Evolutionary conservation across 2,888 invertebrate genomes (phyloP).

Genomic region (Eilema griseolum): DNA sequence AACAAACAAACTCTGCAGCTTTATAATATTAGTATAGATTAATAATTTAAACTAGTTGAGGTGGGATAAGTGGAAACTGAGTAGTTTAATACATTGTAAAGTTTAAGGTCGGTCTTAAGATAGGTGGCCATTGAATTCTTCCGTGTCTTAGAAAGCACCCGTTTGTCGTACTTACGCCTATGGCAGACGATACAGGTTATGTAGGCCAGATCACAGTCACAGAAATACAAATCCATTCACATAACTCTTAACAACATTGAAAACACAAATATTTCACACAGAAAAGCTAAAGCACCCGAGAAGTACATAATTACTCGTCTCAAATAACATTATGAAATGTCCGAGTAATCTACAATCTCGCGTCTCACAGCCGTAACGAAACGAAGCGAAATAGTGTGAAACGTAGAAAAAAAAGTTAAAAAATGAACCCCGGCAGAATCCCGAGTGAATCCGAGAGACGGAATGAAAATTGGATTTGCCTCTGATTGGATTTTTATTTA

Average conservation of each 20-base stretch:
- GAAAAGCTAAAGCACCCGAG: neutral
- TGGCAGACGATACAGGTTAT: no score
- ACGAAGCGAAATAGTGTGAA: conserved; percentile 75
- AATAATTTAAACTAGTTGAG: no score
- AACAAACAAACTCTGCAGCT: no score
- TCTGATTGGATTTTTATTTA: conserved; percentile 87
- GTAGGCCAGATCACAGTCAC: no score
- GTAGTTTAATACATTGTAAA: no score
- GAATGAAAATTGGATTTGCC: conserved; percentile 86
- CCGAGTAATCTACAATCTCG: conserved; percentile 32
- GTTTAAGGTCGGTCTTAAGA: no score
- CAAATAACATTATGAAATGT: conserved; percentile 32
- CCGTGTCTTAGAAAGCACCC: no score
- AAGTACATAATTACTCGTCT: conserved; percentile 12
- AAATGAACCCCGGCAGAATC: conserved; percentile 72
- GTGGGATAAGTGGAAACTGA: no score
- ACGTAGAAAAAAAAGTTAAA: conserved; percentile 69
- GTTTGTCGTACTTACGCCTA: no score
- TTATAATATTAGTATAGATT: no score
- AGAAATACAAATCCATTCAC: neutral
- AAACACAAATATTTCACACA: neutral
- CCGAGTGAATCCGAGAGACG: conserved; percentile 79
- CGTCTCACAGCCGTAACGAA: conserved; percentile 46
- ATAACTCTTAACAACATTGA: neutral
- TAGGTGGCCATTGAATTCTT: no score